phyloP scores from a whole-genome alignment of 2,888 invertebrate genomes.

The Meganola albula region DNA sequence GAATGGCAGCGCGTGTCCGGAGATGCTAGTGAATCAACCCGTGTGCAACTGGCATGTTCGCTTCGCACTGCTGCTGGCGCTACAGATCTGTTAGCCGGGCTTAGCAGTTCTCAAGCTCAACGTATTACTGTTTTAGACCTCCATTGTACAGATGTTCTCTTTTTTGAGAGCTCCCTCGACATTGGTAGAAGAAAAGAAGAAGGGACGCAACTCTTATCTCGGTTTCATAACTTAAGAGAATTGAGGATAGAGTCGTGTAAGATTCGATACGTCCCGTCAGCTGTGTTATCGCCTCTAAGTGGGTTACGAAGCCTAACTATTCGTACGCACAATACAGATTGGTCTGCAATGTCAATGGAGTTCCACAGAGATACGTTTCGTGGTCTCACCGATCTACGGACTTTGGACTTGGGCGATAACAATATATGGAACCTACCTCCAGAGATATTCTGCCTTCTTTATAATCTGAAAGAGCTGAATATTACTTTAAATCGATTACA shows the following conservation, averaged over 20 bases:
- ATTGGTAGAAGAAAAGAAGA: slow-evolving; percentile 73
- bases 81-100: slow-evolving; percentile 79
- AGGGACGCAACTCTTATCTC: slow-evolving; percentile 76
- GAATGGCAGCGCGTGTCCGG: slow-evolving; percentile 81
- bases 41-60: slow-evolving; percentile 80
- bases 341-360: slow-evolving; percentile 88
- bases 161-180: slow-evolving; percentile 84
- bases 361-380: slow-evolving; percentile 84
- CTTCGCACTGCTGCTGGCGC: slow-evolving; percentile 82
- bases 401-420: slow-evolving; percentile 84
- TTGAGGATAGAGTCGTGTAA: slow-evolving; percentile 87
- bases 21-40: slow-evolving; percentile 72
- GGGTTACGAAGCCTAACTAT: slow-evolving; percentile 82
- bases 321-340: slow-evolving; percentile 86
- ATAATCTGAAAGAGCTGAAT: slow-evolving; percentile 82
- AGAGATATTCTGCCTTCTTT: slow-evolving; percentile 84
- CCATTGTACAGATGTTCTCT: slow-evolving; percentile 84
- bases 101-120: slow-evolving; percentile 81
- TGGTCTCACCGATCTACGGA: slow-evolving; percentile 81
- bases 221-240: slow-evolving; percentile 81
- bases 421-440: slow-evolving; percentile 86
- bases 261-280: slow-evolving; percentile 84
- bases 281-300: slow-evolving; percentile 81
- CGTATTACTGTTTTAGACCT: slow-evolving; percentile 82
- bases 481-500: slow-evolving; percentile 87